Conservation (phyloP, 1,140 invertebrate genomes). For the Prorops nasuta region DNA sequence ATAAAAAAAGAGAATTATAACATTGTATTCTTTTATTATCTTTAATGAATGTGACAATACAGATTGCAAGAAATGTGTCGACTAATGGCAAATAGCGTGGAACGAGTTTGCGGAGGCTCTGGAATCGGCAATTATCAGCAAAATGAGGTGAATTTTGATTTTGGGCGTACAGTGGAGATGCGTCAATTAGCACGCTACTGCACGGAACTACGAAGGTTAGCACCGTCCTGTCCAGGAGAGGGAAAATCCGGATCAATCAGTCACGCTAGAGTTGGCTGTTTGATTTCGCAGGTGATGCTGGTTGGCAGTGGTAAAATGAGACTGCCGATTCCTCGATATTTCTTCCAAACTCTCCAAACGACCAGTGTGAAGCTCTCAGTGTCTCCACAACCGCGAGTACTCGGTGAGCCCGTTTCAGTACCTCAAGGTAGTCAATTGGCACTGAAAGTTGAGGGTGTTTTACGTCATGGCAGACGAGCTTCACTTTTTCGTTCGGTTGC, state of each 20-base stretch:
- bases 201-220: slow-evolving; percentile 56
- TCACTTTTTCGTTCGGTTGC: slow-evolving; percentile 70
- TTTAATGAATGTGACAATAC: slow-evolving; percentile 10
- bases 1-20: not conserved
- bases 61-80: slow-evolving; percentile 77
- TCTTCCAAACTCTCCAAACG: slow-evolving; percentile 84
- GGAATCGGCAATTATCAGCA: slow-evolving; percentile 52
- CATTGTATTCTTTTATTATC: not conserved
- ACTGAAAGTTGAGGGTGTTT: slow-evolving; percentile 84
- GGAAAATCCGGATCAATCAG: slow-evolving; percentile 48
- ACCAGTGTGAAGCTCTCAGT: slow-evolving; percentile 81
- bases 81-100: slow-evolving; percentile 73
- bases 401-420: slow-evolving; percentile 74
- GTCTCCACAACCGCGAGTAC: slow-evolving; percentile 76
- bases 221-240: slow-evolving; percentile 46
- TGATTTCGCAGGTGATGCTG: slow-evolving; percentile 68
- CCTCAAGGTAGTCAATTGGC: slow-evolving; percentile 76
- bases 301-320: slow-evolving; percentile 63
- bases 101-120: slow-evolving; percentile 62
- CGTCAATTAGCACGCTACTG: slow-evolving; percentile 56
- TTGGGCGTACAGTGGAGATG: slow-evolving; percentile 56
- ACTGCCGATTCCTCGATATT: slow-evolving; percentile 77
- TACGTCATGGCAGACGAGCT: slow-evolving; percentile 69
- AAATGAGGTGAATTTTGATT: slow-evolving; percentile 55
- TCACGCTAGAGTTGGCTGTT: slow-evolving; percentile 60